Evolutionary conservation across 2,888 invertebrate species (phyloP).

Genomic region (Latrodectus elegans): DNA sequence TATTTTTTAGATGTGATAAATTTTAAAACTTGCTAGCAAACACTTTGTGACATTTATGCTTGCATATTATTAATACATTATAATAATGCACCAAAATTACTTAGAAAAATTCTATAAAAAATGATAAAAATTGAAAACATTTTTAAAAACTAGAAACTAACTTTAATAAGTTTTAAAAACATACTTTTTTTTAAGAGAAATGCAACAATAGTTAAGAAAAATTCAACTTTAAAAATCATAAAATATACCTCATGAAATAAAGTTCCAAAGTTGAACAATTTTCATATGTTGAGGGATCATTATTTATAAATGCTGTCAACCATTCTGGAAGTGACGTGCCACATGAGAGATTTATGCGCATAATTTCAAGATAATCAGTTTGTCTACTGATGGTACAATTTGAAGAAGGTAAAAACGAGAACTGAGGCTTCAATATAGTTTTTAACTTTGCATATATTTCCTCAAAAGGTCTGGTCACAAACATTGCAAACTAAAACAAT

Average conservation of each 20-base stretch:
- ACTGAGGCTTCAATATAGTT: constrained; percentile 46
- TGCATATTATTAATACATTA: no score
- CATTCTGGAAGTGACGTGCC: constrained; percentile 37
- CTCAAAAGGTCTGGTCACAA: constrained; percentile 42
- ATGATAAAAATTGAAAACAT: no score
- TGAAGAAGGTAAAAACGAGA: constrained; percentile 43
- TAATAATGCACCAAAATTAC: no score
- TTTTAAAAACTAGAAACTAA: no score
- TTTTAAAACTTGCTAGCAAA: no score
- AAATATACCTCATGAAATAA: constrained; percentile 46
- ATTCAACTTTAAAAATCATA: neutral
- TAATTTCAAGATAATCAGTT: constrained; percentile 41
- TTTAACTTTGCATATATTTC: constrained; percentile 46
- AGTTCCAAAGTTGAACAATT: constrained; percentile 35
- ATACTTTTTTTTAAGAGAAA: neutral
- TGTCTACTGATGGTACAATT: constrained; percentile 27
- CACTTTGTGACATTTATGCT: no score
- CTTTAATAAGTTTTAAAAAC: no score
- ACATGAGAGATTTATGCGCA: constrained; percentile 24
- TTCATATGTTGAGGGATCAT: constrained; percentile 16
- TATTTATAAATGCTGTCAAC: constrained; percentile 34
- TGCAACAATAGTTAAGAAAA: neutral
- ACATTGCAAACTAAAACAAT: constrained; percentile 49
- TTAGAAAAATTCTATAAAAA: no score
- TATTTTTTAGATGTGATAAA: no score